Percentiles rank a stretch among this genome's conserved stretches.
phyloP scores from a whole-genome alignment of 2,888 invertebrate species.

The Eilema sororculum region DNA sequence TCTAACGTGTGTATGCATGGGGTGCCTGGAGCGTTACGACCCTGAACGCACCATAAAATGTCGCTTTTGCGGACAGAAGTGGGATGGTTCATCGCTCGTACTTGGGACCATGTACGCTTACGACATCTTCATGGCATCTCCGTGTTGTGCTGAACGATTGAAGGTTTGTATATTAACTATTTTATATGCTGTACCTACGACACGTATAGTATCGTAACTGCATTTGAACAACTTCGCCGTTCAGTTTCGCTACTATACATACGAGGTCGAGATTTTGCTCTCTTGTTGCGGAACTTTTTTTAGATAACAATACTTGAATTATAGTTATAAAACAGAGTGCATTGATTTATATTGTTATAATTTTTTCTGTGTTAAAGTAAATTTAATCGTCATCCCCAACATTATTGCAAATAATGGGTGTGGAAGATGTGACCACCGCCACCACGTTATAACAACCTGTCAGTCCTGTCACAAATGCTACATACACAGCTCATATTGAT shows the following conservation, averaged over 20 bases:
- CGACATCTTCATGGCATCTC: constrained; percentile 98
- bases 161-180: constrained; percentile 87
- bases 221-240: background rate
- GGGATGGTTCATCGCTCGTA: constrained; percentile 97
- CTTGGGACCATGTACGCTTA: constrained; percentile 99
- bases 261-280: too few species aligned
- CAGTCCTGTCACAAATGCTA: too few species aligned
- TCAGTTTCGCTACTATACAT: background rate
- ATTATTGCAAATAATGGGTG: too few species aligned
- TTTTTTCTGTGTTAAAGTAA: too few species aligned
- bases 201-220: background rate
- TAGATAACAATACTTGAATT: too few species aligned
- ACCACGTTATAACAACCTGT: too few species aligned
- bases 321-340: too few species aligned
- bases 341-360: too few species aligned
- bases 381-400: too few species aligned
- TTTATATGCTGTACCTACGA: background rate
- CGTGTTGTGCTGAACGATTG: constrained; percentile 97
- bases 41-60: constrained; percentile 92
- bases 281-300: too few species aligned
- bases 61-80: constrained; percentile 94
- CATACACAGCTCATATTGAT: background rate
- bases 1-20: constrained; percentile 98
- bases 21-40: constrained; percentile 94
- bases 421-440: too few species aligned